phyloP scores from a whole-genome alignment of 1,140 invertebrate species.

The Lerema accius region DNA sequence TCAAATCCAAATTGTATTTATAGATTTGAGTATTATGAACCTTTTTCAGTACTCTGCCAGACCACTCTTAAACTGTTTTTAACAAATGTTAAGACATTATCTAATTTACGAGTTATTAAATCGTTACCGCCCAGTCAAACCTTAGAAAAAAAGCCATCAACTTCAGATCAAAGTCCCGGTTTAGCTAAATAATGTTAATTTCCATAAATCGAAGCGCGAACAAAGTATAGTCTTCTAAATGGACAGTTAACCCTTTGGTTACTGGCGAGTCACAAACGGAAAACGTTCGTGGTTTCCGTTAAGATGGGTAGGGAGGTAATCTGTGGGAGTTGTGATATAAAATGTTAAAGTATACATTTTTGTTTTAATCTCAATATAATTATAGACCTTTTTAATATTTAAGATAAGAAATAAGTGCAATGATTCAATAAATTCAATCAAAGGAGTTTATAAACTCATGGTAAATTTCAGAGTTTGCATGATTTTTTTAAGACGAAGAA shows the following conservation, averaged over 20 bases:
- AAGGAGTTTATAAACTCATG: too few relatives aligned
- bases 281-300: conserved; percentile 23
- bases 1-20: not conserved
- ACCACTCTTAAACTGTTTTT: not conserved
- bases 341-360: too few relatives aligned
- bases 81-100: conserved; percentile 19
- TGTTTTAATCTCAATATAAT: too few relatives aligned
- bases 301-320: not conserved
- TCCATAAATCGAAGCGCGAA: conserved; percentile 69
- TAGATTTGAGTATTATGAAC: not conserved
- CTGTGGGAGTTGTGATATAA: not conserved
- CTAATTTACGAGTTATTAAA: conserved; percentile 36
- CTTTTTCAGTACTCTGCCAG: not conserved
- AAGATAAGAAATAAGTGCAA: too few relatives aligned
- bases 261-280: conserved; percentile 18
- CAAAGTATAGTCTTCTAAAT: conserved; percentile 63
- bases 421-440: too few relatives aligned
- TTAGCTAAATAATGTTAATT: conserved; percentile 51
- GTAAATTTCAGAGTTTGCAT: too few relatives aligned
- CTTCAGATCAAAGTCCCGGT: conserved; percentile 43
- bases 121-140: conserved; percentile 18
- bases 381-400: too few relatives aligned
- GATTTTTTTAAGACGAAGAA: too few relatives aligned
- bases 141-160: conserved; percentile 35
- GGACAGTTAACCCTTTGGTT: conserved; percentile 50